Base-by-base conservation (phyloP, 35 echinoderm and acorn worm species). In the Lytechinus pictus region DNA sequence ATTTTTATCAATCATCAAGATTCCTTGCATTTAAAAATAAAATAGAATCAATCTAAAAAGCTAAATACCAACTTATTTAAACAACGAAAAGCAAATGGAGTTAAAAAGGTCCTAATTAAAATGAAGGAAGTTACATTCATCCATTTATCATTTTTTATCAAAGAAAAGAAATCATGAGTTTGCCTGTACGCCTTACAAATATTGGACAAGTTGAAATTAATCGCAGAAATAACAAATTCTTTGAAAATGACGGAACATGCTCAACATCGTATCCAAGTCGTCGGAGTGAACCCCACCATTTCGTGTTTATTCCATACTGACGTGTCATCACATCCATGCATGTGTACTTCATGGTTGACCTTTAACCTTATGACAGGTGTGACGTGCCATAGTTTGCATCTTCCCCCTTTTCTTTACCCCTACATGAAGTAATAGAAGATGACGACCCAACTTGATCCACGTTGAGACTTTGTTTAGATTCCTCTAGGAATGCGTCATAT, bases 311-410 rank as follows among this genome's bases (percentile, higher is more conserved):
- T 79, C 6, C 33, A 44, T 79, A 79, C 29, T 21, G 88, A 90
- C 52, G 44, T 90, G 88, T 90, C 88, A 54, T 90, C 88, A 90
- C 88, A 90, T 90, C 44, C 88, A 90, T 90, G 88, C 88, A 90
- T 90, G 88, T 90, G 88, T 90, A 44, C 66, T 79, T 90, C 52
- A 52, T 52, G 52, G 28, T 14, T 90, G 88, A 90, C 88, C 88
- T 90, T 90, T 90, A 9, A 52, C 88, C 52, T 16, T 8, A 9
- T 52, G 88, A 44, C 88, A 90, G 88, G 29, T 90, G 88, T 90
- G 88, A 90, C 88, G 88, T 90, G 88, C 88, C 88, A 54, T 8
- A 52, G 29, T 90, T 54, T 54, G 88, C 88, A 90, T 90, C 88
- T 51, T 54, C 88, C 28, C 16, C 9, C 33, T 33, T 29, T 54